These are phyloP conservation scores for Metallyticus violacea DNA, from an alignment of 2,888 invertebrate species.

Conservation along the genomic window DNA sequence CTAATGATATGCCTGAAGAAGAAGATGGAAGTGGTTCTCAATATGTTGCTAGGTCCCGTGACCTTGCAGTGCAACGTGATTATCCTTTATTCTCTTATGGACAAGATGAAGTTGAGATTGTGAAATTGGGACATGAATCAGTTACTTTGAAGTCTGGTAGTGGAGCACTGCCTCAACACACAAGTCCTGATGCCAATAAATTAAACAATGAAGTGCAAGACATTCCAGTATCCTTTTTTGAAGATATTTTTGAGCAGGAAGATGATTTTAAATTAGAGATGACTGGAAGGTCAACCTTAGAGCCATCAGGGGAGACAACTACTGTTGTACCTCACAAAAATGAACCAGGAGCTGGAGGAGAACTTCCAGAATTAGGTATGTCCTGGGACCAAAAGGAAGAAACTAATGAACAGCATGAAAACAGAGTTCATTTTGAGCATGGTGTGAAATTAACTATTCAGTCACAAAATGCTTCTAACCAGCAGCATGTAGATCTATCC, in stretches of 20 bases:
- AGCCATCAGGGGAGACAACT: background rate
- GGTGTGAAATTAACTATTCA: slow-evolving; percentile 22
- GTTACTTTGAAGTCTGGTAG: slow-evolving; percentile 31
- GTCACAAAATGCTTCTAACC: slow-evolving; percentile 23
- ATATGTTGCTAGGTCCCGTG: slow-evolving; percentile 4
- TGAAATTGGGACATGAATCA: slow-evolving; percentile 44
- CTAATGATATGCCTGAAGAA: slow-evolving; percentile 41
- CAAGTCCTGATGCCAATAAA: slow-evolving; percentile 37
- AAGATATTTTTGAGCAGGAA: background rate
- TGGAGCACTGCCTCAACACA: slow-evolving; percentile 29
- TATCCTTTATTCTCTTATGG: slow-evolving; percentile 44
- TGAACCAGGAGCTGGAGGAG: background rate
- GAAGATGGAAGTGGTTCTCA: slow-evolving; percentile 27
- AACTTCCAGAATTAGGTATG: background rate
- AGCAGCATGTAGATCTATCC: background rate
- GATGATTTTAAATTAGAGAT: background rate
- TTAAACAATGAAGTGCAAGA: slow-evolving; percentile 34
- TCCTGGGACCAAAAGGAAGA: background rate
- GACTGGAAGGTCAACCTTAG: slow-evolving; percentile 12
- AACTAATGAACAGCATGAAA: background rate
- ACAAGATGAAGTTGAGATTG: slow-evolving; percentile 50
- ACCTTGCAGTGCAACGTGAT: slow-evolving; percentile 32
- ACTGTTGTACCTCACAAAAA: background rate
- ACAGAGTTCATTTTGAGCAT: slow-evolving; percentile 18
- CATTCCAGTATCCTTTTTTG: background rate